Evolutionary conservation across 92 coral and sea anemone species (phyloP).

Genomic region (Paragorgia papillata): DNA sequence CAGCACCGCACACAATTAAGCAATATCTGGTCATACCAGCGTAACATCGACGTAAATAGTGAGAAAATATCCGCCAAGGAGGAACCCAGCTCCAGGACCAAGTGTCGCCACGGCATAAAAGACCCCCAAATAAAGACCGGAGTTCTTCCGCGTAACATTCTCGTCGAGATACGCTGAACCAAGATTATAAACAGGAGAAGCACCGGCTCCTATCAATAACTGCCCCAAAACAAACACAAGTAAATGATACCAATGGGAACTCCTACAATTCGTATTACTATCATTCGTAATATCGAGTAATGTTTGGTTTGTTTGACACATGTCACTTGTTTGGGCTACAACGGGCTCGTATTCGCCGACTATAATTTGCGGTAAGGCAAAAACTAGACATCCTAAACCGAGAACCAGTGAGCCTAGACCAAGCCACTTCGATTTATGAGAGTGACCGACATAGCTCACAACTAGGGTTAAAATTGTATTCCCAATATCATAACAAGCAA

Average conservation of each 20-base stretch:
- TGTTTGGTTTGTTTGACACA: slow-evolving; percentile 57
- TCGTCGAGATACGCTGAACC: slow-evolving; percentile 91
- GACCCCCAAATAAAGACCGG: slow-evolving; percentile 83
- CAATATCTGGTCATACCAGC: slow-evolving; percentile 72
- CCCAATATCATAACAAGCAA: slow-evolving; percentile 85
- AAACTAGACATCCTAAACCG: slow-evolving; percentile 84
- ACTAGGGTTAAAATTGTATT: slow-evolving; percentile 81
- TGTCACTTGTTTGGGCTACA: slow-evolving; percentile 54
- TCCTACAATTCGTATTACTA: slow-evolving; percentile 46
- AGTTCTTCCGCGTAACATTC: slow-evolving; percentile 78
- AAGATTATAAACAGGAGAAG: slow-evolving; percentile 89
- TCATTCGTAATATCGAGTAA: slow-evolving; percentile 7
- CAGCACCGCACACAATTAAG: too few relatives aligned
- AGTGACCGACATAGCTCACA: slow-evolving; percentile 93
- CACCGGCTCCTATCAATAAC: slow-evolving; percentile 90
- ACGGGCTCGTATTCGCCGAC: slow-evolving; percentile 74
- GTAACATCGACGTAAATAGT: slow-evolving; percentile 76
- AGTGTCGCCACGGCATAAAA: slow-evolving; percentile 85
- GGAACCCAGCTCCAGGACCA: slow-evolving; percentile 91
- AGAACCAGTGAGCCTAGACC: slow-evolving; percentile 83
- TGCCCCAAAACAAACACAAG: slow-evolving; percentile 86
- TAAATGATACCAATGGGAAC: slow-evolving; percentile 82
- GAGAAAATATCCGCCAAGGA: slow-evolving; percentile 83
- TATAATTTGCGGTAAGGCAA: slow-evolving; percentile 88
- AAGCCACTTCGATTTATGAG: slow-evolving; percentile 95